These are phyloP conservation scores for Metallyticus violacea DNA, from an alignment of 2,888 invertebrate genomes.

Conservation along the genomic window DNA sequence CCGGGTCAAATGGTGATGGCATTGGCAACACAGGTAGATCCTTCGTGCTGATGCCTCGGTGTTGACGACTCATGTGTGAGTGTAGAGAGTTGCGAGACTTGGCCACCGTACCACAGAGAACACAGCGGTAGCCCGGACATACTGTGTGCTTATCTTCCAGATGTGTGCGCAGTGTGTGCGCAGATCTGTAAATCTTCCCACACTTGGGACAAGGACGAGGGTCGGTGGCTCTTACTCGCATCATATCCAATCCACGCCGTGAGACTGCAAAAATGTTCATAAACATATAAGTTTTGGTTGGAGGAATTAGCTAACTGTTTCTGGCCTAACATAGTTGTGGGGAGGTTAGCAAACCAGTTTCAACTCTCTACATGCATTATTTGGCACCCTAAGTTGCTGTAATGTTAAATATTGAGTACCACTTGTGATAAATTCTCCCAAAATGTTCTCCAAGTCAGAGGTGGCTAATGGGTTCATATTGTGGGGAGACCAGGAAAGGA, in stretches of 20 bases:
- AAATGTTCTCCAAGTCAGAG: no score
- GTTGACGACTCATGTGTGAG: slow-evolving; percentile 92
- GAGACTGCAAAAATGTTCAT: slow-evolving; percentile 57
- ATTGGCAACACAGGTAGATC: slow-evolving; percentile 88
- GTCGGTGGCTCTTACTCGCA: slow-evolving; percentile 86
- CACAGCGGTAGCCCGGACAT: slow-evolving; percentile 89
- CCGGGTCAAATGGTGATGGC: slow-evolving; percentile 90
- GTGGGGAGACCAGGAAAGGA: no score
- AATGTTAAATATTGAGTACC: no score
- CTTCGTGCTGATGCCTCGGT: slow-evolving; percentile 89
- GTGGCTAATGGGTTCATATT: no score
- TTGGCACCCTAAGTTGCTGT: no score
- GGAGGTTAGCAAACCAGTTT: no score
- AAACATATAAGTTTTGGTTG: no score
- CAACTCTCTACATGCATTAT: no score
- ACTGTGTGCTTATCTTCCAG: slow-evolving; percentile 91
- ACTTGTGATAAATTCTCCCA: no score
- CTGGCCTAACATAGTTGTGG: no score
- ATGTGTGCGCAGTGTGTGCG: slow-evolving; percentile 87
- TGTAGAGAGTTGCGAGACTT: slow-evolving; percentile 89
- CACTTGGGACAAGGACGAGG: slow-evolving; percentile 91
- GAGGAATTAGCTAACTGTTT: no score
- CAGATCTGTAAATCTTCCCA: slow-evolving; percentile 88
- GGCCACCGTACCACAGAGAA: slow-evolving; percentile 88
- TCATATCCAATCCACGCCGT: slow-evolving; percentile 78